These are phyloP conservation scores for Notothenia coriiceps DNA, from an alignment of 2,113 vertebrate species.

Conservation along the genomic window DNA sequence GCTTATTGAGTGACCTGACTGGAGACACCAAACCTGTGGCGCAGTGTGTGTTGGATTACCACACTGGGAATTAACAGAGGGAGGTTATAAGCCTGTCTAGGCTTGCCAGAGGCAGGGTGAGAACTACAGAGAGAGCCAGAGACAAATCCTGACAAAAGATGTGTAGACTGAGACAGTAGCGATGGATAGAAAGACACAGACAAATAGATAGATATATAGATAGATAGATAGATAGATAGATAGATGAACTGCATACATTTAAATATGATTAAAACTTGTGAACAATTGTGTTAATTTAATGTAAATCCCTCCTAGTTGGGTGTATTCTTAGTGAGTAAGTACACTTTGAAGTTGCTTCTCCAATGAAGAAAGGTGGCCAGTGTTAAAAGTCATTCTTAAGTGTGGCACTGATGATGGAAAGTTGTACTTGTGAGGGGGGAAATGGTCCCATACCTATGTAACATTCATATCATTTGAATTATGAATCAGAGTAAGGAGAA, in stretches of 20 bases:
- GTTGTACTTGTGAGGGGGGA: slow-evolving; percentile 66
- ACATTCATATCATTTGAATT: slow-evolving; percentile 88
- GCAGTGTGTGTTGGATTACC: slow-evolving; percentile 56
- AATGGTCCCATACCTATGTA: slow-evolving; percentile 82
- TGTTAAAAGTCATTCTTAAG: slow-evolving; percentile 77
- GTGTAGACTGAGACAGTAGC: neutral
- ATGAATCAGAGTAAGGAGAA: slow-evolving; percentile 85
- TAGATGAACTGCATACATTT: neutral
- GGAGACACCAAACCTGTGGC: slow-evolving; percentile 48
- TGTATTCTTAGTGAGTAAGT: slow-evolving; percentile 39
- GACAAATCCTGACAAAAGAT: slow-evolving; percentile 21
- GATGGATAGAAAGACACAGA: slow-evolving; percentile 14
- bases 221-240: slow-evolving; percentile 7
- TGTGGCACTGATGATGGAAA: slow-evolving; percentile 76
- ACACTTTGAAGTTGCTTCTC: slow-evolving; percentile 70
- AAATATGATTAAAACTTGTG: neutral
- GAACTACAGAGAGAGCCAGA: slow-evolving; percentile 12
- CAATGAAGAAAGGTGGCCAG: slow-evolving; percentile 49
- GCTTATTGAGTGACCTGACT: slow-evolving; percentile 47
- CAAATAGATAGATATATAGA: slow-evolving; percentile 2
- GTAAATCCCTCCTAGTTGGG: slow-evolving; percentile 12
- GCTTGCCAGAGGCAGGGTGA: slow-evolving; percentile 55
- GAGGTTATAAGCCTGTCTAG: slow-evolving; percentile 13
- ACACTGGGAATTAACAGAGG: slow-evolving; percentile 62
- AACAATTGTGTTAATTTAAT: slow-evolving; percentile 25